Evolutionary conservation across 2,797 vertebrate species (phyloP).

Genomic region (Propithecus perrieri): DNA sequence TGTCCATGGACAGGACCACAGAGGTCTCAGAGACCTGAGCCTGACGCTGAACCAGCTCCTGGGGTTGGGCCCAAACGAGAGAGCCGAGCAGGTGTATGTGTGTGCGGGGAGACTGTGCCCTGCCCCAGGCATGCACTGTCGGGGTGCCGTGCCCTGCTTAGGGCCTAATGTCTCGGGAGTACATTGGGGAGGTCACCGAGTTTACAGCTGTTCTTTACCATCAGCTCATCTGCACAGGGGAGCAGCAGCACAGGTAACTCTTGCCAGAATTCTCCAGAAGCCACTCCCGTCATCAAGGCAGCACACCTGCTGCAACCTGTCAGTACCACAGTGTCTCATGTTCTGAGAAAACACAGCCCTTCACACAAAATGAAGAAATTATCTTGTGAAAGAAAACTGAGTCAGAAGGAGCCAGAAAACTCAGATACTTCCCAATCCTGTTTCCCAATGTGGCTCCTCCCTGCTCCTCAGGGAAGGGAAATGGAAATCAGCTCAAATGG

Average conservation of each 20-base stretch:
- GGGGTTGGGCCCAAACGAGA: not conserved
- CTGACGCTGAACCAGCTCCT: conserved; percentile 94
- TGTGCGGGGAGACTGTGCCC: not conserved
- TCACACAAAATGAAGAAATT: not conserved
- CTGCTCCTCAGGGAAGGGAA: not conserved
- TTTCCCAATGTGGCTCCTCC: not conserved
- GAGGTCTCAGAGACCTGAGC: conserved; percentile 92
- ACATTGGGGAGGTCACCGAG: not conserved
- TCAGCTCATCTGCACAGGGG: not conserved
- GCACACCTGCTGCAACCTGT: not conserved
- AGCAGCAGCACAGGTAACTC: not conserved
- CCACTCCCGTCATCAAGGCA: not conserved
- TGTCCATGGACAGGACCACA: conserved; percentile 93
- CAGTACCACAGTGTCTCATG: not conserved
- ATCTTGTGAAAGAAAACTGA: conserved; percentile 31
- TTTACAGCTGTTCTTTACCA: not conserved
- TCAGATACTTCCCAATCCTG: not conserved
- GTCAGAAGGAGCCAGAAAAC: conserved; percentile 1
- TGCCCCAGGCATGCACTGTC: not conserved
- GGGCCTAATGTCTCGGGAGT: not conserved
- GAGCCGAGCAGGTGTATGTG: not conserved
- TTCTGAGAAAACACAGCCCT: not conserved
- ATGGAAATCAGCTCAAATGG: not conserved
- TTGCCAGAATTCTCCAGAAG: not conserved
- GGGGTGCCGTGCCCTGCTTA: not conserved